phyloP scores from a whole-genome alignment of 2,797 vertebrate species.

The Picus viridis region DNA sequence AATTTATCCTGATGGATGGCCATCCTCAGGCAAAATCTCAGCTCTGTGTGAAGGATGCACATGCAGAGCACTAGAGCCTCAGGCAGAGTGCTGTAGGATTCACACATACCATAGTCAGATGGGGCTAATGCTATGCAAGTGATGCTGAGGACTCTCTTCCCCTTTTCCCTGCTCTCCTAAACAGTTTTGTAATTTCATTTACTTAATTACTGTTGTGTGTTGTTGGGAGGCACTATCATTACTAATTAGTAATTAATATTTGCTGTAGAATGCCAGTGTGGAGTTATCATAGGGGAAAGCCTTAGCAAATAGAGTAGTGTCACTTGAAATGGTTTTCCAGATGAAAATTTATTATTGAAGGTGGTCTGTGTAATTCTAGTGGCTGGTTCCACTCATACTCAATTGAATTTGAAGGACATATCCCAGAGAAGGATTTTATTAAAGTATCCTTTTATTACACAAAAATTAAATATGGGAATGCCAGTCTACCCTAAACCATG shows the following conservation, averaged over 20 bases:
- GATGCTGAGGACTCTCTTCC: background rate
- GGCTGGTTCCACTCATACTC: background rate
- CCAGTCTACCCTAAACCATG: background rate
- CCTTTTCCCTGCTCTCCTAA: background rate
- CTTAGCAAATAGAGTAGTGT: background rate
- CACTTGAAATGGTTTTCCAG: background rate
- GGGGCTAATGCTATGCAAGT: background rate
- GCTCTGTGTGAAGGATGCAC: background rate
- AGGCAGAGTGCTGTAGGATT: background rate
- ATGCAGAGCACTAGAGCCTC: background rate
- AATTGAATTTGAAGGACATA: background rate
- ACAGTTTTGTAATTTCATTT: conserved; percentile 14
- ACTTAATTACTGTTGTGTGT: conserved; percentile 19
- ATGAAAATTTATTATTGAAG: background rate
- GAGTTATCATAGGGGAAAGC: background rate
- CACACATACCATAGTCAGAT: background rate
- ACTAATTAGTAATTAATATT: conserved; percentile 41
- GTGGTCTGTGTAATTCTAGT: background rate
- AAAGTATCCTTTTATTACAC: background rate
- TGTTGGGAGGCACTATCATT: background rate
- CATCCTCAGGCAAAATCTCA: background rate
- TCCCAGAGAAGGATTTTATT: background rate
- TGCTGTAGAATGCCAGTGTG: background rate
- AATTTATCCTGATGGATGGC: background rate
- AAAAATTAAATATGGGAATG: background rate